Percentiles rank a stretch among this genome's conserved stretches.
phyloP scores from a whole-genome alignment of 2,113 vertebrate species.

The Festucalex cinctus region DNA sequence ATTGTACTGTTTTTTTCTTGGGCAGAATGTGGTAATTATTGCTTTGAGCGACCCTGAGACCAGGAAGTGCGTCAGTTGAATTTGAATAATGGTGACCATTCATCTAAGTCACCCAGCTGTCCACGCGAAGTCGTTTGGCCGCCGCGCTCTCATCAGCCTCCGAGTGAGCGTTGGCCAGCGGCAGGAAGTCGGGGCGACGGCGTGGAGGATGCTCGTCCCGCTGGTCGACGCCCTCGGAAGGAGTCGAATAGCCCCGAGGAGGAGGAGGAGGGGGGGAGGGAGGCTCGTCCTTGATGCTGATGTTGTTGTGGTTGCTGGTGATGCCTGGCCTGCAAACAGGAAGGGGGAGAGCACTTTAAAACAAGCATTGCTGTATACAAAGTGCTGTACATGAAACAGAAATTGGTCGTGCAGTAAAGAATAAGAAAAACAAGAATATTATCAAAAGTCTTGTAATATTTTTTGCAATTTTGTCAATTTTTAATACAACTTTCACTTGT shows the following conservation, averaged over 20 bases:
- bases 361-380: no score
- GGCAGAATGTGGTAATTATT: not conserved
- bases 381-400: no score
- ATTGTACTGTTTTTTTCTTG: not conserved
- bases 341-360: no score
- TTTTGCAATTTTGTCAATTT: no score
- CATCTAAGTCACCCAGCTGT: conserved; percentile 88
- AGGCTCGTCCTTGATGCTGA: conserved; percentile 94
- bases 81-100: conserved; percentile 48
- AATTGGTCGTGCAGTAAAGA: no score
- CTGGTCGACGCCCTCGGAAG: conserved; percentile 82
- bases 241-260: conserved; percentile 85
- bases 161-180: conserved; percentile 67
- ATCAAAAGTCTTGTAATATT: no score
- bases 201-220: conserved; percentile 81
- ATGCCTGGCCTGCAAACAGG: conserved; percentile 81
- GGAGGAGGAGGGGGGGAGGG: conserved; percentile 78
- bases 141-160: conserved; percentile 84
- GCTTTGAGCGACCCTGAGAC: not conserved
- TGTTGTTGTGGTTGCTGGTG: conserved; percentile 81
- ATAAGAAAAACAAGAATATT: no score
- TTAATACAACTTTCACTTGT: not conserved
- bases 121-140: conserved; percentile 89
- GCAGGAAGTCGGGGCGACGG: conserved; percentile 80
- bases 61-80: not conserved